Evolutionary conservation across 2,888 invertebrate genomes (phyloP).

Genomic region (Tipula helvola): DNA sequence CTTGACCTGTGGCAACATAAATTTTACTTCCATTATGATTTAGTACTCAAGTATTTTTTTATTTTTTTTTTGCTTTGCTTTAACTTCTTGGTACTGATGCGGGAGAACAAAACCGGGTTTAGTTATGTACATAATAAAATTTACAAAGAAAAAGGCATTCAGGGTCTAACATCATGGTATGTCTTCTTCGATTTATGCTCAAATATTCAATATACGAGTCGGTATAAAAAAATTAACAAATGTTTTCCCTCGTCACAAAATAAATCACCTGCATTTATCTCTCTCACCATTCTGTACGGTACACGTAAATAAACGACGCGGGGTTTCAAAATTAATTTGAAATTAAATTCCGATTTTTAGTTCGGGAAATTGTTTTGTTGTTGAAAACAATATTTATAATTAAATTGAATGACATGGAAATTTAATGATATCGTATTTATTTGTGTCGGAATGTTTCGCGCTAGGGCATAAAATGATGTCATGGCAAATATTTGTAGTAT

Average conservation of each 20-base stretch:
- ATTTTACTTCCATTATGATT: neutral
- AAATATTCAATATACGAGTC: neutral
- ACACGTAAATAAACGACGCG: neutral
- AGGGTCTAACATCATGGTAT: neutral
- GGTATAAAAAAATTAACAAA: neutral
- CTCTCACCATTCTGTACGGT: neutral
- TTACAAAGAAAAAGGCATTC: neutral
- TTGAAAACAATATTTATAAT: neutral
- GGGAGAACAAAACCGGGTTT: neutral
- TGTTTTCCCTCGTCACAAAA: neutral
- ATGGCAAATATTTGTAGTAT: neutral
- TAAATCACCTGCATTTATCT: neutral
- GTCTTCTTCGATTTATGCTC: neutral
- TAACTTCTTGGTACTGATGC: neutral
- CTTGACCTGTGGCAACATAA: neutral
- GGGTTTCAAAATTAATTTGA: neutral
- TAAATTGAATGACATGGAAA: neutral
- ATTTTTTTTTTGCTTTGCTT: neutral
- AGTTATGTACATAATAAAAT: neutral
- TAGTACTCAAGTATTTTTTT: neutral
- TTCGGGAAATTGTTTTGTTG: neutral
- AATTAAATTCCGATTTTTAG: neutral
- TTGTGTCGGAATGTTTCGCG: neutral
- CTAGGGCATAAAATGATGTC: neutral
- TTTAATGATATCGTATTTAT: neutral